Conservation (phyloP, 2,797 vertebrate species). For the Anabacerthia variegaticeps region DNA sequence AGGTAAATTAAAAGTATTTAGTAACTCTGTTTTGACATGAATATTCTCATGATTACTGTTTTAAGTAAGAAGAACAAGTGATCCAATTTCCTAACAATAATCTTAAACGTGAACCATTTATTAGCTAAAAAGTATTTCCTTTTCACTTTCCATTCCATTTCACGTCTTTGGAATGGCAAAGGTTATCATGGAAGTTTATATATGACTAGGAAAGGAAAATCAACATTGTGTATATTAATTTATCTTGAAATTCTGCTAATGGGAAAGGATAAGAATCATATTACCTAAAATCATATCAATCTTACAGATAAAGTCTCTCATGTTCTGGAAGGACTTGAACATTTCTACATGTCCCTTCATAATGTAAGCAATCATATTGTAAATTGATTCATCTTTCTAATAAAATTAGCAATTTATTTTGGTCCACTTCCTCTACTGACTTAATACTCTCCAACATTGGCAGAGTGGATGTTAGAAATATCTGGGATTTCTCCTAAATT, state of each 20-base stretch:
- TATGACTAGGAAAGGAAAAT: neutral
- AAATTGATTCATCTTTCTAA: neutral
- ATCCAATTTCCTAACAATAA: neutral
- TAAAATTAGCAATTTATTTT: neutral
- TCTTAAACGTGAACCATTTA: neutral
- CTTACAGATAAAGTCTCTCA: neutral
- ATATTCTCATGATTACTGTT: neutral
- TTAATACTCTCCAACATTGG: neutral
- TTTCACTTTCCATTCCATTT: neutral
- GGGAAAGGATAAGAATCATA: neutral
- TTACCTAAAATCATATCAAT: neutral
- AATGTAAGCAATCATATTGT: neutral
- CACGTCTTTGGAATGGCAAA: neutral
- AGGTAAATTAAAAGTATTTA: neutral
- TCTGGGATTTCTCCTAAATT: neutral
- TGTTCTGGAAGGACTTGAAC: neutral
- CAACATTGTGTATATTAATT: neutral
- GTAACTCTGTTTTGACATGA: neutral
- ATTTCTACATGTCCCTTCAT: neutral
- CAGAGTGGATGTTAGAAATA: neutral
- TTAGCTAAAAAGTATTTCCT: neutral
- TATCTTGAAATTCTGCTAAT: neutral
- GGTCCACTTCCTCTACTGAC: neutral
- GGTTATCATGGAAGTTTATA: fast-evolving
- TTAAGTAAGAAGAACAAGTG: neutral